phyloP scores from a whole-genome alignment of 2,113 vertebrate genomes.

The Rhea pennata region DNA sequence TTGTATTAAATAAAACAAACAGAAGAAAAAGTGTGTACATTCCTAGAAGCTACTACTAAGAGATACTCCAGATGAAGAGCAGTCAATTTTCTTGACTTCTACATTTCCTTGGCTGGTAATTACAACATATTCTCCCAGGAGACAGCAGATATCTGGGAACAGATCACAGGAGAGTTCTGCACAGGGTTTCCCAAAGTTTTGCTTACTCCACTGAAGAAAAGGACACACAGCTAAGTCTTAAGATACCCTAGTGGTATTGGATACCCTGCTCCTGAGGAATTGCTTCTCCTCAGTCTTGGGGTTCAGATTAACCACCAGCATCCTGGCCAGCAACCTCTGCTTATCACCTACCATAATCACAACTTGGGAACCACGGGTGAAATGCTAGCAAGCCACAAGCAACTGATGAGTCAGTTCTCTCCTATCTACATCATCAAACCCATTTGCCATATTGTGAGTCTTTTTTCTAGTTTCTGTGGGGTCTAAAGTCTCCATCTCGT shows the following conservation, averaged over 20 bases:
- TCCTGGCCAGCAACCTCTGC: background rate
- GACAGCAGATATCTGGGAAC: background rate
- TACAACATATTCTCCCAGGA: background rate
- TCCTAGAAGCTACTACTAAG: background rate
- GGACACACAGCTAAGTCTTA: background rate
- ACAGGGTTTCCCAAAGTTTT: background rate
- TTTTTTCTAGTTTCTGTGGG: background rate
- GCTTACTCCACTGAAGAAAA: background rate
- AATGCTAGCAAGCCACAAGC: background rate
- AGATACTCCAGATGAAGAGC: background rate
- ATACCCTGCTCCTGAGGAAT: background rate
- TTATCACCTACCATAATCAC: background rate
- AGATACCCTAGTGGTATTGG: accelerated
- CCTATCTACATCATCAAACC: background rate
- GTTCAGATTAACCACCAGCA: background rate
- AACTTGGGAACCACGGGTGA: background rate
- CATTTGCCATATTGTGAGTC: background rate
- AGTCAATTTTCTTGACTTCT: background rate
- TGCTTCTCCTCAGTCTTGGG: background rate
- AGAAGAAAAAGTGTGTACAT: background rate
- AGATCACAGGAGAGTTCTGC: background rate
- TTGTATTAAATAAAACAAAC: background rate
- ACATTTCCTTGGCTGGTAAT: background rate
- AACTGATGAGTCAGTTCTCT: background rate
- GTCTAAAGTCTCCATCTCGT: background rate